phyloP scores from a whole-genome alignment of 2,797 vertebrate genomes.

The Lates japonicus region DNA sequence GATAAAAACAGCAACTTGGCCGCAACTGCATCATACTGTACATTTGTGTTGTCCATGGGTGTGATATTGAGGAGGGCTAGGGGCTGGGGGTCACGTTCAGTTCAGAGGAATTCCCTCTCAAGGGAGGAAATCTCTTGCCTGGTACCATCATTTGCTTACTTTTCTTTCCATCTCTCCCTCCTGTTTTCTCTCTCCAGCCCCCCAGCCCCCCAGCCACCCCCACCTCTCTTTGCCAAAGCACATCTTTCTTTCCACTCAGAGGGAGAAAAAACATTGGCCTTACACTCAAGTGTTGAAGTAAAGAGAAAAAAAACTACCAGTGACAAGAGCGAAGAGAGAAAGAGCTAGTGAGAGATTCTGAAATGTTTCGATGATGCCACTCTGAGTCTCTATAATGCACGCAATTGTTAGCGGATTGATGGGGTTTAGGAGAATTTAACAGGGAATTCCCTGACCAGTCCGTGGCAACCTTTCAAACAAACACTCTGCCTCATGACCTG shows the following conservation, averaged over 20 bases:
- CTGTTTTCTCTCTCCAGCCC: conserved; percentile 25
- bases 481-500: conserved; percentile 24
- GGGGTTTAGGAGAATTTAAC: conserved; percentile 30
- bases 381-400: conserved; percentile 62
- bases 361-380: conserved; percentile 50
- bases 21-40: not conserved
- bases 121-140: conserved; percentile 61
- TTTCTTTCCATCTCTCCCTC: conserved; percentile 52
- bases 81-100: conserved; percentile 48
- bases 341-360: conserved; percentile 24
- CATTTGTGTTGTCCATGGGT: conserved; percentile 1
- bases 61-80: not conserved
- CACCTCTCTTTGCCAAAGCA: conserved; percentile 40
- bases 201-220: not conserved
- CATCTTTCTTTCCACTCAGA: conserved; percentile 59
- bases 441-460: conserved; percentile 64
- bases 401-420: conserved; percentile 62
- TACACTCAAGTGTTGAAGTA: conserved; percentile 22
- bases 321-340: conserved; percentile 10
- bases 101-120: conserved; percentile 75
- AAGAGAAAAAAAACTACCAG: conserved; percentile 2
- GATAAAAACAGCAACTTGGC: conserved; percentile 29
- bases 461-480: conserved; percentile 61
- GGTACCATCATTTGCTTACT: conserved; percentile 63
- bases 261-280: conserved; percentile 57